Percentiles rank a stretch among this genome's conserved stretches.
These are phyloP conservation scores for Anaspis maculata DNA, from an alignment of 2,888 invertebrate genomes.

Conservation along the genomic window DNA sequence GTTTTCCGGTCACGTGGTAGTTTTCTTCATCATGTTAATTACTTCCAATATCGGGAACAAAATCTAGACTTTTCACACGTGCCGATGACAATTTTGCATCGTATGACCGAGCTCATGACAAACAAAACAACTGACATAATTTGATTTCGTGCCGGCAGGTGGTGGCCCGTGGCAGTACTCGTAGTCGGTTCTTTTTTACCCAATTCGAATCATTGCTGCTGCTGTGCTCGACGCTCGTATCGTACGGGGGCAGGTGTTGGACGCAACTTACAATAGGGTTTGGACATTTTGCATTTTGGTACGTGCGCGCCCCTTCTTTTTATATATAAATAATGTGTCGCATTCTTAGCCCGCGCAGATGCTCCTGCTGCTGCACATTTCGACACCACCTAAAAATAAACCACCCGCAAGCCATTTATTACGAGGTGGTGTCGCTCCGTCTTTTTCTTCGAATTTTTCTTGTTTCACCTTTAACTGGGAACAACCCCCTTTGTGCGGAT, in stretches of 20 bases:
- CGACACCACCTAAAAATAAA: too few species aligned
- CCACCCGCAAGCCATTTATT: constrained; percentile 10
- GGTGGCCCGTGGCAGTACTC: constrained; percentile 8
- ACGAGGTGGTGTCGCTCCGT: constrained; percentile 5
- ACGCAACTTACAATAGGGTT: constrained; percentile 6
- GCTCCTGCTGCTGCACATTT: too few species aligned
- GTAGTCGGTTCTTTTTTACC: constrained; percentile 15
- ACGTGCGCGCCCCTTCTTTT: constrained; percentile 12
- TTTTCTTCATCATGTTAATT: neutral
- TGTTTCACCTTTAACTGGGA: too few species aligned
- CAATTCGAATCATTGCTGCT: constrained; percentile 15
- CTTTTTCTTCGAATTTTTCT: too few species aligned
- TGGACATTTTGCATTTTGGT: constrained; percentile 10
- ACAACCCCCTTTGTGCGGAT: too few species aligned
- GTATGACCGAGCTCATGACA: too few species aligned
- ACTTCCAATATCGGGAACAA: neutral
- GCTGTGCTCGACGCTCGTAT: too few species aligned
- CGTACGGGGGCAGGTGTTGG: constrained; percentile 15
- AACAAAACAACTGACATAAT: constrained; percentile 14
- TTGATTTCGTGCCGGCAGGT: constrained; percentile 15
- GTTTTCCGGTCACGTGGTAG: neutral
- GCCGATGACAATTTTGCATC: neutral
- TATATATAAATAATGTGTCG: too few species aligned
- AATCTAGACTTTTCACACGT: neutral
- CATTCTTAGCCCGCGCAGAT: constrained; percentile 12